Evolutionary conservation across 2,888 invertebrate genomes (phyloP).

Genomic region (Eupithecia vulgata): DNA sequence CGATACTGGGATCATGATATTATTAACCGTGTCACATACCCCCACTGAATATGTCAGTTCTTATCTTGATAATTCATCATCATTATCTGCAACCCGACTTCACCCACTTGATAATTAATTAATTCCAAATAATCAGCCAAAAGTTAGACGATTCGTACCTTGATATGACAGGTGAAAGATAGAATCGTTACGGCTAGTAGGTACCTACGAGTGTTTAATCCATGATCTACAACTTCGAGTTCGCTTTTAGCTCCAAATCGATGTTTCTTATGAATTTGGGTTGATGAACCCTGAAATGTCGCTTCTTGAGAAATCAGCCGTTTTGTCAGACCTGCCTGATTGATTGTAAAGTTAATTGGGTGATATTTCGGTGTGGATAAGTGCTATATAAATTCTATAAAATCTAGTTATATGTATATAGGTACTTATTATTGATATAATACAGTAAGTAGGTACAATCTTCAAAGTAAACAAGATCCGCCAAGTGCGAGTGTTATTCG

Average conservation of each 20-base stretch:
- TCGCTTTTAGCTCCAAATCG: conserved; percentile 14
- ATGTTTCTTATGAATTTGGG: conserved; percentile 24
- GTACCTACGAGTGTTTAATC: not conserved
- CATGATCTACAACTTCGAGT: conserved; percentile 2
- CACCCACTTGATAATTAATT: not conserved
- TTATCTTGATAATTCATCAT: too few species aligned
- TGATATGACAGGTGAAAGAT: not conserved
- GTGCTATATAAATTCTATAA: not conserved
- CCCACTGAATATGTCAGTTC: too few species aligned
- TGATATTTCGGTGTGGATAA: not conserved
- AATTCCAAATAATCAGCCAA: not conserved
- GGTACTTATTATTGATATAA: too few species aligned
- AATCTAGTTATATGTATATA: too few species aligned
- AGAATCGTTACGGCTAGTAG: conserved; percentile 1
- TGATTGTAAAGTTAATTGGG: not conserved
- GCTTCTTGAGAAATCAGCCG: not conserved
- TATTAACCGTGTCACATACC: too few species aligned
- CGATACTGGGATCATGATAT: too few species aligned
- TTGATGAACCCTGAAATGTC: conserved; percentile 10
- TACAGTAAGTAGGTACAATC: too few species aligned
- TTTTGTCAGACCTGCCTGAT: not conserved
- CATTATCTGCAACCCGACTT: too few species aligned
- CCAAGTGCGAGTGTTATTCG: too few species aligned
- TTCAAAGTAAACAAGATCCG: too few species aligned
- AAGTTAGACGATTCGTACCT: not conserved